Conservation (phyloP, 2,888 invertebrate genomes). For the Trissoscelio sp. region DNA sequence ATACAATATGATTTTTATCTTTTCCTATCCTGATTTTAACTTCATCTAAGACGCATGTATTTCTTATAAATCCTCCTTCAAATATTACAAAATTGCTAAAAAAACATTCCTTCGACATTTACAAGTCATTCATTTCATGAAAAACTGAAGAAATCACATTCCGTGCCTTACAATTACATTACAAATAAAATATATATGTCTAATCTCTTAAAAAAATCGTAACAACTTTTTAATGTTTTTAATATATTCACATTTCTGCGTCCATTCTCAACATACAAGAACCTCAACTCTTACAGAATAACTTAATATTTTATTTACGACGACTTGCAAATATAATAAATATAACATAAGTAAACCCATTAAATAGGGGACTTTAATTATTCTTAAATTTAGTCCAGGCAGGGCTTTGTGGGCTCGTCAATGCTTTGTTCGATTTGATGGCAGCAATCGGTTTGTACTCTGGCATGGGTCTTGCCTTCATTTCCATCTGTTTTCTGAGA, state of each 20-base stretch:
- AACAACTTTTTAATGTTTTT: background rate
- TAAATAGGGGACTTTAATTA: background rate
- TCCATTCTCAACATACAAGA: no score
- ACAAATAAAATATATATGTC: background rate
- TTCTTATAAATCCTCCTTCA: no score
- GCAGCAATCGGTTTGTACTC: constrained; percentile 84
- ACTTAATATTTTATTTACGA: background rate
- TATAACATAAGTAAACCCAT: background rate
- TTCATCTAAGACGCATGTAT: no score
- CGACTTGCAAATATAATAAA: background rate
- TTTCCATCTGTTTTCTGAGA: constrained; percentile 85
- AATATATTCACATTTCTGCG: background rate
- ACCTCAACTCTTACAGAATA: background rate
- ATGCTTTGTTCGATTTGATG: constrained; percentile 84
- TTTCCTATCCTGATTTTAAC: background rate
- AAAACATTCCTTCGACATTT: background rate
- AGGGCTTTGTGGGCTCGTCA: constrained; percentile 88
- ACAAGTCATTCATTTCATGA: background rate
- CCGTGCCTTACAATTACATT: background rate
- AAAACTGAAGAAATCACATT: background rate
- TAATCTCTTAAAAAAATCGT: background rate
- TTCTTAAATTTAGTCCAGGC: constrained; percentile 71
- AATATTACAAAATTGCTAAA: background rate
- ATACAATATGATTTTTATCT: background rate
- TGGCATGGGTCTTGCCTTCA: constrained; percentile 87